Percentiles rank a stretch among this genome's conserved stretches.
These are phyloP conservation scores for Argyra leucocephala DNA, from an alignment of 2,888 invertebrate species.

Conservation along the genomic window DNA sequence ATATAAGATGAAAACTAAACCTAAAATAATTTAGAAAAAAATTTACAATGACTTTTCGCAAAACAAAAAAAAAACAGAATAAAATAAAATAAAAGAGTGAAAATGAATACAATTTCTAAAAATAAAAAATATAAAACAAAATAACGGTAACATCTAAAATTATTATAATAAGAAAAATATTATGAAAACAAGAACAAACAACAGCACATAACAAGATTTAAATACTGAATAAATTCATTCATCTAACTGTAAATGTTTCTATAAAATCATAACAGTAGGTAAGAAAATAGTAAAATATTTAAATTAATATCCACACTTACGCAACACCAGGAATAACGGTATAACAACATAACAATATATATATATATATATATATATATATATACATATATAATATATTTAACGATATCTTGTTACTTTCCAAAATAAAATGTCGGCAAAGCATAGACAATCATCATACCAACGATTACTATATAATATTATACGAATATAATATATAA, in stretches of 20 bases:
- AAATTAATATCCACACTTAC: too few relatives aligned
- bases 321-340: too few relatives aligned
- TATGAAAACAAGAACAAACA: too few relatives aligned
- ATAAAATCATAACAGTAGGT: constrained; percentile 3
- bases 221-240: neutral
- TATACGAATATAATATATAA: too few relatives aligned
- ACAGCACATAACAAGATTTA: neutral
- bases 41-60: too few relatives aligned
- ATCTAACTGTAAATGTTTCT: constrained; percentile 1
- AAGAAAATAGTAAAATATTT: neutral
- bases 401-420: neutral
- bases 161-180: neutral
- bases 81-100: neutral
- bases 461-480: too few relatives aligned
- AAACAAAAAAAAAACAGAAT: neutral
- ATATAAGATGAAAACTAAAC: too few relatives aligned
- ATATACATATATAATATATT: neutral
- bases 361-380: neutral
- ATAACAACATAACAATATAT: neutral
- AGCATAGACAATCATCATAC: too few relatives aligned
- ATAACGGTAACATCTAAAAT: neutral
- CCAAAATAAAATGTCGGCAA: too few relatives aligned
- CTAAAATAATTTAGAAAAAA: too few relatives aligned
- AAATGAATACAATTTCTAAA: neutral
- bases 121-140: neutral